Conservation (phyloP, 2,888 invertebrate genomes). For the Drosophila meridiana region DNA sequence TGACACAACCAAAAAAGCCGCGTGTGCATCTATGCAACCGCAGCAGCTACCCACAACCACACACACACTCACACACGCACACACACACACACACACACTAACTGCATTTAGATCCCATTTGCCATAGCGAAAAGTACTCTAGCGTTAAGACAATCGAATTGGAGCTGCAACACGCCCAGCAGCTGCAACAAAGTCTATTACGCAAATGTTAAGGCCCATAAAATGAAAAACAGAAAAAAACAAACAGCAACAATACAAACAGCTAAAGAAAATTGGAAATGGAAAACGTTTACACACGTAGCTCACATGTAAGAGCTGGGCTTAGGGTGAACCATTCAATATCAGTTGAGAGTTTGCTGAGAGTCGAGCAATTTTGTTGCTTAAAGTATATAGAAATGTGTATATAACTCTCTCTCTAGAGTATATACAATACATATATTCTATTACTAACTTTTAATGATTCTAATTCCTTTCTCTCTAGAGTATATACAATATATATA, state of each 20-base stretch:
- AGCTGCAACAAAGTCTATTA: slow-evolving; percentile 46
- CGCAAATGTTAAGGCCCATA: slow-evolving; percentile 42
- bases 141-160: background rate
- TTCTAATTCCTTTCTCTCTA: background rate
- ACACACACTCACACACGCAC: slow-evolving; percentile 4
- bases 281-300: slow-evolving; percentile 31
- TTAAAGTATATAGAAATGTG: background rate
- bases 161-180: slow-evolving; percentile 1
- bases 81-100: slow-evolving; percentile 5
- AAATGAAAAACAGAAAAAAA: slow-evolving; percentile 15
- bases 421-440: background rate
- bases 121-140: slow-evolving; percentile 40
- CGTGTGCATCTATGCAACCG: slow-evolving; percentile 28
- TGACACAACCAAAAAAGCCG: slow-evolving; percentile 35
- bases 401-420: background rate
- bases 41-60: slow-evolving; percentile 11
- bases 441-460: background rate
- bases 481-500: background rate
- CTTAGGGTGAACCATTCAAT: slow-evolving; percentile 3
- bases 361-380: background rate
- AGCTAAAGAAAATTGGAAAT: slow-evolving; percentile 46
- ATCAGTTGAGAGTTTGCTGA: background rate
- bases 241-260: slow-evolving; percentile 25
- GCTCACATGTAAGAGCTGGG: background rate
- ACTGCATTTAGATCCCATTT: slow-evolving; percentile 37